phyloP scores from a whole-genome alignment of 1,140 invertebrate species.

The Branchinecta lindahli region DNA sequence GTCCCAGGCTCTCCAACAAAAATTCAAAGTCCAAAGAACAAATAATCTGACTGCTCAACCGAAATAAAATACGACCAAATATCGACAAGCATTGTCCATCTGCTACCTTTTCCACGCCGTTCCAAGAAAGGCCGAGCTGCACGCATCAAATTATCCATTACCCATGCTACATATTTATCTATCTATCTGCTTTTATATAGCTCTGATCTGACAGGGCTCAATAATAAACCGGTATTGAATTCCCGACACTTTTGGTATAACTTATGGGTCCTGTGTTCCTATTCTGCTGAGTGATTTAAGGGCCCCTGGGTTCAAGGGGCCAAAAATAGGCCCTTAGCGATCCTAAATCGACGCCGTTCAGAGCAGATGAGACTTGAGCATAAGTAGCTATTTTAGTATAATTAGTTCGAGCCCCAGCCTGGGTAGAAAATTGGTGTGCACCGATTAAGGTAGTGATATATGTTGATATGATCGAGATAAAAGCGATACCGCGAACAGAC shows the following conservation, averaged over 20 bases:
- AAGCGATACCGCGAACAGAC: not conserved
- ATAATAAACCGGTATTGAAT: constrained; percentile 4
- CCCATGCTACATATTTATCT: not conserved
- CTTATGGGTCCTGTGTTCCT: not conserved
- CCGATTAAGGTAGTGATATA: constrained; percentile 8
- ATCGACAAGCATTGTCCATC: no score
- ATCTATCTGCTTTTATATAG: not conserved
- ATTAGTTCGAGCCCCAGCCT: not conserved
- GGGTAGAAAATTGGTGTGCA: constrained; percentile 5
- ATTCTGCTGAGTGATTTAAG: constrained; percentile 4
- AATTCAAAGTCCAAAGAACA: no score
- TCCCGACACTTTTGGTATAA: not conserved
- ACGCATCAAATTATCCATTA: constrained; percentile 1
- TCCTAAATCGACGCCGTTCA: not conserved
- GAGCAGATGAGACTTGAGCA: not conserved
- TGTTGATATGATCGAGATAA: constrained; percentile 6
- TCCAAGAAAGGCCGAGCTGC: not conserved
- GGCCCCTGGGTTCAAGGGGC: not conserved
- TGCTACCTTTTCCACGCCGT: not conserved
- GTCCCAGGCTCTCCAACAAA: no score
- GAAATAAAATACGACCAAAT: no score
- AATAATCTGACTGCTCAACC: no score
- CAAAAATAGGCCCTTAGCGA: not conserved
- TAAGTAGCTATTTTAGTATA: constrained; percentile 9
- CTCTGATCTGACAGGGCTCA: not conserved